phyloP scores from a whole-genome alignment of 2,113 vertebrate genomes.

The Marmota monax region DNA sequence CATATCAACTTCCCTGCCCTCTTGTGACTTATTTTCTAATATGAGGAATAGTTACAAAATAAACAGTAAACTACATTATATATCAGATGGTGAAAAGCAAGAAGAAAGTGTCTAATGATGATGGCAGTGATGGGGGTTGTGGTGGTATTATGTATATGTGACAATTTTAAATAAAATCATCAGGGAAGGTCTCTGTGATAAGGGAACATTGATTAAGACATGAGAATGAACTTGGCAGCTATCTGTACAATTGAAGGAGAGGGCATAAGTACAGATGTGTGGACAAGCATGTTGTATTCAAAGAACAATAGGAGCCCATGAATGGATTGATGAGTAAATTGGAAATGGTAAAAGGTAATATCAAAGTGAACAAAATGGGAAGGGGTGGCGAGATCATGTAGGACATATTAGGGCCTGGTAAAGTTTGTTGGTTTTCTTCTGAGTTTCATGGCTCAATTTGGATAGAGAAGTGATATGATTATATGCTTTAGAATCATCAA shows the following conservation, averaged over 20 bases:
- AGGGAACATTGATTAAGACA: neutral
- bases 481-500: neutral
- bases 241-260: neutral
- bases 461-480: neutral
- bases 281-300: neutral
- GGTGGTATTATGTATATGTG: neutral
- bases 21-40: constrained; percentile 25
- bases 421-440: neutral
- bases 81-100: neutral
- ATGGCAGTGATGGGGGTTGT: neutral
- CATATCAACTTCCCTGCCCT: neutral
- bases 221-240: neutral
- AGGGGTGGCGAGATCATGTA: neutral
- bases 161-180: neutral
- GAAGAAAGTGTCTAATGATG: neutral
- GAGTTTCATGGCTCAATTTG: neutral
- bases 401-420: neutral
- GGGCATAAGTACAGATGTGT: neutral
- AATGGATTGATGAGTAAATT: neutral
- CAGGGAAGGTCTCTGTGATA: neutral
- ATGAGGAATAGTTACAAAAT: neutral
- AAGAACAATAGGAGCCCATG: neutral
- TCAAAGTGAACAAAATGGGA: neutral
- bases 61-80: neutral
- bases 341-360: neutral